Evolutionary conservation across 2,888 invertebrate species (phyloP), one percentile per base, ranked within the genome.

Genomic region (Microplitis manilae): DNA sequence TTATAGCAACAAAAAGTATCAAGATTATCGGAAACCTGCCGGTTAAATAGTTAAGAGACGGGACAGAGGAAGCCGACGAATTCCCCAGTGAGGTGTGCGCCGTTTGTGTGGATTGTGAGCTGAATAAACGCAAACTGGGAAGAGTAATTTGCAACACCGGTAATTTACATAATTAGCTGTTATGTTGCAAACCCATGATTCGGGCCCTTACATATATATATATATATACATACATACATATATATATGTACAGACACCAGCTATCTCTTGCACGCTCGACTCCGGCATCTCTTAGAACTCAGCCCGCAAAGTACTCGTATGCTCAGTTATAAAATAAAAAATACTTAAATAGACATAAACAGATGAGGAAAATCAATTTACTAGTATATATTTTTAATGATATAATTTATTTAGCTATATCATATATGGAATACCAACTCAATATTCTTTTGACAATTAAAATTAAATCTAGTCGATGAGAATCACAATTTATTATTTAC

Each of bases 121-220:
- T 88, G 89, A 90, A 89, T 89, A 88, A 88, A 88, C 86, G 87
- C 90, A 89, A 90, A 90, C 90, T 88, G 88, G 85, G 87, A 88
- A 89, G 89, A 13, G 90, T 90, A 90, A 90, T 90, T 90, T 90
- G 90, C 90, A 90, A 89, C 89, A 89, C 88, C 86, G 87, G 86
- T 88, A 90, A 90, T 90, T 90, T 90, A 88, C 90, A 90, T 90
- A 90, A 90, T 90, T 90, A 90, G 89, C 88, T 88, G 90, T 89
- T 89, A 88, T 87, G 86, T 50, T 50, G 50, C 13, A 87, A 77
- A 87, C 88, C 85, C 84, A 85, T 84, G 86, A 85, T 85, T 78
- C 75, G 69, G 69, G 71, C 75, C 77, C 78, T 79, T 75, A 30
- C 70, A 67, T 74, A 64, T 0, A 30, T 2, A 20, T 20, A 20